Evolutionary conservation across 2,113 vertebrate species (phyloP), one percentile per base, ranked within the genome.

Genomic region (Halcyon senegalensis): DNA sequence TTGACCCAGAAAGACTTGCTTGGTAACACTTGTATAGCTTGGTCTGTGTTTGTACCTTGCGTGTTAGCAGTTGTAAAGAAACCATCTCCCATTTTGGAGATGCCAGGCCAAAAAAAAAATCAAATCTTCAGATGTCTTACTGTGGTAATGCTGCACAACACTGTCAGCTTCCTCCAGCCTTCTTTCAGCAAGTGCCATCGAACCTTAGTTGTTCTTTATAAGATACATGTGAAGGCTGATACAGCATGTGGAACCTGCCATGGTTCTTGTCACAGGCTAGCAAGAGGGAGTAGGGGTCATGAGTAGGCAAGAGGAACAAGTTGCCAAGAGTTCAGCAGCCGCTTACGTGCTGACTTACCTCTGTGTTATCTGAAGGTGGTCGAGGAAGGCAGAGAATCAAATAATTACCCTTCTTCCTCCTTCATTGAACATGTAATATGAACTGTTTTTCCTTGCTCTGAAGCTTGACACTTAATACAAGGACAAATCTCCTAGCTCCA

Each of bases 221-320:
- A 70, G 63, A 51, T 8, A 33, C 11, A 3, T 68, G 14, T 59
- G 58, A 72, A 73, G 44, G 13, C 3, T 11, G 35, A 39, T 46
- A 12, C 0, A 1, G 21, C 30, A 56, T 31, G 53, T 56, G 53
- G 53, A 56, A 7, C 46, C 37, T 50, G 41, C 44, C 1, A 0
- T 63, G 28, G n/a, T 44, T 87, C 18, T 75, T 85, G 11, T 78
- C 46, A 19, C 30, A 66, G 84, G 53, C 50, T 35, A 48, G 20
- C 2, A 28, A 64, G 74, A 58, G 27, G 35, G 77, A 19, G 16
- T 37, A 8, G 2, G 5, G 33, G 23, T 63, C 27, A 11, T 30
- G 27, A 48, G 30, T n/a, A 17, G 24, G 11, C 51, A 35, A 19
- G 12, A 74, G 7, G 31, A 87, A 23, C 19, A 72, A 31, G 6